Percentiles rank a stretch among this genome's conserved stretches.
These are phyloP conservation scores for Aepyceros melampus DNA, from an alignment of 2,113 vertebrate species.

Conservation along the genomic window DNA sequence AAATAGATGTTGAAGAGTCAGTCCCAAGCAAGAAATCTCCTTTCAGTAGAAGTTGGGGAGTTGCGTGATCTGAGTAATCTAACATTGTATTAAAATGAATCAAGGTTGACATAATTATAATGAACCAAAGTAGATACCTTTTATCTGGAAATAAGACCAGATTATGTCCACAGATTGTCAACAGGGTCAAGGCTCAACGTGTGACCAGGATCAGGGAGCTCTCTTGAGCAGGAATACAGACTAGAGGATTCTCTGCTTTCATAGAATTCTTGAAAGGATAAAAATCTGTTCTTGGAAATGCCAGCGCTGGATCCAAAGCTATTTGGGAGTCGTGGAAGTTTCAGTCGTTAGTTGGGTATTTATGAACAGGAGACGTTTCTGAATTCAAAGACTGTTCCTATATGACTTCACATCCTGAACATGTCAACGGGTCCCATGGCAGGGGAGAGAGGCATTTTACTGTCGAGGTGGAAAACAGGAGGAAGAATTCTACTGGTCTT, in stretches of 20 bases:
- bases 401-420: slow-evolving; percentile 11
- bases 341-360: slow-evolving; percentile 7
- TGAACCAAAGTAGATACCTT: not conserved
- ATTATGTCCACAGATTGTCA: not conserved
- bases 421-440: not conserved
- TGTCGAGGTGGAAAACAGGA: not conserved
- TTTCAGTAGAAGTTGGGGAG: not conserved
- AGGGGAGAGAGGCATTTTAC: not conserved
- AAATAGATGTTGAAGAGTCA: not conserved
- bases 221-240: not conserved
- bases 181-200: not conserved
- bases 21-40: not conserved
- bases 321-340: slow-evolving; percentile 58
- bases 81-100: not conserved
- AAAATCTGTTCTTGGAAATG: slow-evolving; percentile 60
- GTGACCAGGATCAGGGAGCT: not conserved
- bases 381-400: slow-evolving; percentile 31
- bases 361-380: slow-evolving; percentile 41
- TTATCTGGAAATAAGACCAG: not conserved
- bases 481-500: not conserved
- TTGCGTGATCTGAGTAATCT: not conserved
- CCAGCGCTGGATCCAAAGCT: slow-evolving; percentile 44
- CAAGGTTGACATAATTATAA: not conserved
- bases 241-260: slow-evolving; percentile 34
- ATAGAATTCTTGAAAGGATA: slow-evolving; percentile 67